Evolutionary conservation across 2,113 vertebrate species (phyloP).

Genomic region (Oreochromis tanganicae): DNA sequence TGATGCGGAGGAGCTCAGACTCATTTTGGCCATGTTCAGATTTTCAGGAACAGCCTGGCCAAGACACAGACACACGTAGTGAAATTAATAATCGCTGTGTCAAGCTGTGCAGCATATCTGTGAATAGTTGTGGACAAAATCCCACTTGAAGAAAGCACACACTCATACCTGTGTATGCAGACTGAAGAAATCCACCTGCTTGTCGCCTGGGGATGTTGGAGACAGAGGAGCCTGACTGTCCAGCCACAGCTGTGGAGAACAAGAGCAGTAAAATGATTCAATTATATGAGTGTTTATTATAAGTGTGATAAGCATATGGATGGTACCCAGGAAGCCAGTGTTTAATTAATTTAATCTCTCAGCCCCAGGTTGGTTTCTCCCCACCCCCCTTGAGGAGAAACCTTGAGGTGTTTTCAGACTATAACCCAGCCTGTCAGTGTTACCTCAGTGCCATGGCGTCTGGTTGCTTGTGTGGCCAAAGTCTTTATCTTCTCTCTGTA

Average conservation of each 20-base stretch:
- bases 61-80: not conserved
- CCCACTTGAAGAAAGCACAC: not conserved
- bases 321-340: not conserved
- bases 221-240: slow-evolving; percentile 76
- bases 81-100: not conserved
- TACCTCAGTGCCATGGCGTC: slow-evolving; percentile 87
- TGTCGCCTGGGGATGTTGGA: slow-evolving; percentile 73
- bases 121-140: not conserved
- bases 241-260: slow-evolving; percentile 81
- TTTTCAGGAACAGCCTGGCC: slow-evolving; percentile 31
- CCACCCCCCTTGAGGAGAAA: not conserved
- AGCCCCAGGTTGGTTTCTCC: not conserved
- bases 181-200: slow-evolving; percentile 91
- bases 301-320: not conserved
- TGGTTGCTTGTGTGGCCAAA: slow-evolving; percentile 81
- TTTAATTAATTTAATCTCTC: not conserved
- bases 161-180: slow-evolving; percentile 74
- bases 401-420: not conserved
- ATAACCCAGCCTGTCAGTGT: not conserved
- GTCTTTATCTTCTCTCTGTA: slow-evolving; percentile 86
- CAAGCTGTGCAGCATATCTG: not conserved
- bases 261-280: not conserved
- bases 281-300: not conserved
- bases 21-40: slow-evolving; percentile 42
- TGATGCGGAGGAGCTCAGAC: slow-evolving; percentile 6